These are phyloP conservation scores for Aplochiton taeniatus DNA, from an alignment of 2,797 vertebrate species.

Conservation along the genomic window DNA sequence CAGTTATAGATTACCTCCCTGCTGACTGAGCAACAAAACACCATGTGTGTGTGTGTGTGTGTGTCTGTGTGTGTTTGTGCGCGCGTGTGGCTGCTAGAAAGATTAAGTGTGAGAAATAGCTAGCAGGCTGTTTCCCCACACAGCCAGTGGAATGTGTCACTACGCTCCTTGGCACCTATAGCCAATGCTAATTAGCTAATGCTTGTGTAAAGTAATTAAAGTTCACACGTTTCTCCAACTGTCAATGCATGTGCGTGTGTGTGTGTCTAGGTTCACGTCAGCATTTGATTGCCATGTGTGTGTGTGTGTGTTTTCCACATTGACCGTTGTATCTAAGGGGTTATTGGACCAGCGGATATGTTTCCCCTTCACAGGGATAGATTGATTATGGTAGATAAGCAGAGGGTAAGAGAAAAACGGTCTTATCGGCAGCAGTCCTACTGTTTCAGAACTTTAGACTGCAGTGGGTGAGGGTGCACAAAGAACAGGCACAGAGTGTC, in stretches of 20 bases:
- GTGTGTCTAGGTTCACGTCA: slow-evolving; percentile 21
- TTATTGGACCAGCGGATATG: slow-evolving; percentile 29
- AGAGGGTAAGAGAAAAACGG: too few species aligned
- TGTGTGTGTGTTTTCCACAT: slow-evolving; percentile 17
- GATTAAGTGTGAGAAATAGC: not conserved
- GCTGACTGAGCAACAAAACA: slow-evolving; percentile 56
- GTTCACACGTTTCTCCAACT: not conserved
- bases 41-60: not conserved
- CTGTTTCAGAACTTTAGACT: too few species aligned
- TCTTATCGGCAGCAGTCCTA: too few species aligned
- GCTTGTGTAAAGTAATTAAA: slow-evolving; percentile 2
- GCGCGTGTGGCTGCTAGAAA: not conserved
- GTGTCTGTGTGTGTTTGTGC: slow-evolving; percentile 2
- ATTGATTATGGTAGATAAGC: slow-evolving; percentile 14
- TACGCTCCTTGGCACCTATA: slow-evolving; percentile 38
- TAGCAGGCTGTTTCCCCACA: slow-evolving; percentile 42
- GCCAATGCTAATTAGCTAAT: slow-evolving; percentile 25
- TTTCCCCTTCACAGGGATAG: slow-evolving; percentile 24
- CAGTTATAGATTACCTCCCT: slow-evolving; percentile 38
- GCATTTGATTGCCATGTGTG: not conserved
- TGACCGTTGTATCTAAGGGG: slow-evolving; percentile 41
- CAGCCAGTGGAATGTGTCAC: slow-evolving; percentile 28
- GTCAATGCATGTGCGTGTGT: slow-evolving; percentile 11
- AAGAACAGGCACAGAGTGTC: not conserved
- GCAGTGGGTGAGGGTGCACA: not conserved